These are phyloP conservation scores for Morinoia aosen DNA, from an alignment of 2,888 invertebrate genomes.

Conservation along the genomic window DNA sequence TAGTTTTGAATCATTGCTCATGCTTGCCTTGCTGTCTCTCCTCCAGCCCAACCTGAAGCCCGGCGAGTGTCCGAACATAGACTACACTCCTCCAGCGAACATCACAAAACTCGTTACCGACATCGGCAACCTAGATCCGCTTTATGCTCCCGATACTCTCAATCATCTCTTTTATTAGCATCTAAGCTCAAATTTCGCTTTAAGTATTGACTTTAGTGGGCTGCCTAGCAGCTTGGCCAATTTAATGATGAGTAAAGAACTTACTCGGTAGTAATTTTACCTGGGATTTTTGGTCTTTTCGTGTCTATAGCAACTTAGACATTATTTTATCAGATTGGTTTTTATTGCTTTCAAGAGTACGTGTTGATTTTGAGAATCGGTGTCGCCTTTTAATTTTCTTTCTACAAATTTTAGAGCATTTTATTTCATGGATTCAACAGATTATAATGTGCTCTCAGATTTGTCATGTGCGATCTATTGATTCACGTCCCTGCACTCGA, in stretches of 20 bases:
- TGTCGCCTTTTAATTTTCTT: background rate
- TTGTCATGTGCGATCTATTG: background rate
- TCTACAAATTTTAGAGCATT: background rate
- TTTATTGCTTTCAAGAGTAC: background rate
- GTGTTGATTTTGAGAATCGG: background rate
- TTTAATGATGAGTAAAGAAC: background rate
- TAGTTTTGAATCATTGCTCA: background rate
- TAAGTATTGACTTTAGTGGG: background rate
- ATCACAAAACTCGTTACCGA: constrained; percentile 95
- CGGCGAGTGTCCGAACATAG: constrained; percentile 77
- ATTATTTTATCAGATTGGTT: background rate
- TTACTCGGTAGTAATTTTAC: background rate
- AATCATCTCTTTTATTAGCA: constrained; percentile 24
- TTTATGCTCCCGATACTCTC: constrained; percentile 23
- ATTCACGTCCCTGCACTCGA: background rate
- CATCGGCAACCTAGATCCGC: constrained; percentile 76
- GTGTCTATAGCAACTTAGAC: background rate
- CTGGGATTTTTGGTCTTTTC: background rate
- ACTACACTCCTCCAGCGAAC: constrained; percentile 96
- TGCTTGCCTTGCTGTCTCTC: background rate
- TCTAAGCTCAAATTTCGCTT: background rate
- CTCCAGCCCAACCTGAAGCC: background rate
- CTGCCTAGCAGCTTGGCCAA: background rate
- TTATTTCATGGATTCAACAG: background rate
- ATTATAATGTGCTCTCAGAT: background rate